Conservation (phyloP, 2,888 invertebrate genomes). For the Listrodromus nycthemerus region DNA sequence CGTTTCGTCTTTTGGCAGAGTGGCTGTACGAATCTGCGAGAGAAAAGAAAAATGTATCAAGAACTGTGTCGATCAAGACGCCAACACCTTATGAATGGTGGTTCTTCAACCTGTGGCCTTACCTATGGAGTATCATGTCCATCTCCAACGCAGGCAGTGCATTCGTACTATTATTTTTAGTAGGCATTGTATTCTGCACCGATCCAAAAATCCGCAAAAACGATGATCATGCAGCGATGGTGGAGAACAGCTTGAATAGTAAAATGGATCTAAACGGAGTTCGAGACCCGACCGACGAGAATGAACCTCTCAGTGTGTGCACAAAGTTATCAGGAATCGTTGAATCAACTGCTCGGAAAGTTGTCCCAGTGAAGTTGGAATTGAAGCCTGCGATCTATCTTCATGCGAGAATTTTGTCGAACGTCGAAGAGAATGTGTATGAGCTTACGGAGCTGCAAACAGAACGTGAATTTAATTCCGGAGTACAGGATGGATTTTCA, state of each 20-base stretch:
- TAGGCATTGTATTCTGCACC: constrained; percentile 59
- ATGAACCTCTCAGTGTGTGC: neutral
- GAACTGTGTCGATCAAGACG: constrained; percentile 40
- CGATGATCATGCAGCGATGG: neutral
- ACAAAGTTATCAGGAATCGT: neutral
- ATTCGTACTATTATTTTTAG: constrained; percentile 50
- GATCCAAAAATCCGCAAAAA: constrained; percentile 50
- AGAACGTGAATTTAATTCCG: neutral
- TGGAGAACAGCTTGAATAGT: neutral
- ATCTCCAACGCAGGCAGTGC: constrained; percentile 52
- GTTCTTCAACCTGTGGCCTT: constrained; percentile 45
- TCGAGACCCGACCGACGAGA: constrained; percentile 1
- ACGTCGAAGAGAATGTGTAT: constrained; percentile 17
- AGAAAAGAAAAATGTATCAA: constrained; percentile 55
- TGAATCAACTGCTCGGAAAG: neutral
- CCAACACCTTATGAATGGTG: constrained; percentile 34
- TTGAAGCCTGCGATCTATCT: constrained; percentile 32
- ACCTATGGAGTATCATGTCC: constrained; percentile 49
- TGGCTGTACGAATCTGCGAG: constrained; percentile 58
- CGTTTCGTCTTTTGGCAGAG: constrained; percentile 36
- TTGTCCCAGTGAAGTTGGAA: constrained; percentile 40
- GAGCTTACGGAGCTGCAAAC: constrained; percentile 30
- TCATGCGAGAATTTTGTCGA: constrained; percentile 46
- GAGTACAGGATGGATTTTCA: neutral
- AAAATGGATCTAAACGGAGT: neutral